These are phyloP conservation scores for Pocillopora grandis DNA, from an alignment of 92 coral and sea anemone species.

Conservation along the genomic window DNA sequence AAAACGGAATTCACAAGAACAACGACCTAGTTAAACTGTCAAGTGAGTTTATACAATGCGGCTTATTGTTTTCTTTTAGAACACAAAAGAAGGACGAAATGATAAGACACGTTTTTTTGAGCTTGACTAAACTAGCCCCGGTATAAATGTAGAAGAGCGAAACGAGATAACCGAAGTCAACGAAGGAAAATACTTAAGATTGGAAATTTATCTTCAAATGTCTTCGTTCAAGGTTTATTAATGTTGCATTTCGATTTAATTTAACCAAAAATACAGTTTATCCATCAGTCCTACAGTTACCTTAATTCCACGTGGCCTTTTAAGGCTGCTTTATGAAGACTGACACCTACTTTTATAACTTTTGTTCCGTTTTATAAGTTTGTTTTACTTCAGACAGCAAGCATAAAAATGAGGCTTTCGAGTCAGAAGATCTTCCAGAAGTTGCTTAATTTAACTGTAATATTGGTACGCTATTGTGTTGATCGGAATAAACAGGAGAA, in stretches of 20 bases:
- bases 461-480: constrained; percentile 18
- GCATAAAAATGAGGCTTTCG: neutral
- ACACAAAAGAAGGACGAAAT: constrained; percentile 17
- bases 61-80: constrained; percentile 29
- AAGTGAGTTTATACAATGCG: constrained; percentile 47
- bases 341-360: neutral
- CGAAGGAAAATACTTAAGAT: neutral
- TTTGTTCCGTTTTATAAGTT: neutral
- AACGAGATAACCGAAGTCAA: neutral
- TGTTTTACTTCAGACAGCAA: neutral
- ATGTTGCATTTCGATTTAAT: neutral
- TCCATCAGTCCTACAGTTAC: neutral
- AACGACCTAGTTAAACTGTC: constrained; percentile 45
- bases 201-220: neutral
- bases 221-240: neutral
- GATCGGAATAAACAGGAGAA: constrained; percentile 33
- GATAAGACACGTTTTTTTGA: constrained; percentile 38
- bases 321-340: neutral
- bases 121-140: neutral
- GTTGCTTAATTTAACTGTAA: neutral
- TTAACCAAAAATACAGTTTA: constrained; percentile 19
- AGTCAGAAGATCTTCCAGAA: neutral
- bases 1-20: constrained; percentile 40
- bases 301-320: constrained; percentile 23
- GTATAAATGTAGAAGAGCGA: neutral